Evolutionary conservation across 2,888 invertebrate species (phyloP), one percentile per base, ranked within the genome.

Genomic region (Tetragnatha montana): DNA sequence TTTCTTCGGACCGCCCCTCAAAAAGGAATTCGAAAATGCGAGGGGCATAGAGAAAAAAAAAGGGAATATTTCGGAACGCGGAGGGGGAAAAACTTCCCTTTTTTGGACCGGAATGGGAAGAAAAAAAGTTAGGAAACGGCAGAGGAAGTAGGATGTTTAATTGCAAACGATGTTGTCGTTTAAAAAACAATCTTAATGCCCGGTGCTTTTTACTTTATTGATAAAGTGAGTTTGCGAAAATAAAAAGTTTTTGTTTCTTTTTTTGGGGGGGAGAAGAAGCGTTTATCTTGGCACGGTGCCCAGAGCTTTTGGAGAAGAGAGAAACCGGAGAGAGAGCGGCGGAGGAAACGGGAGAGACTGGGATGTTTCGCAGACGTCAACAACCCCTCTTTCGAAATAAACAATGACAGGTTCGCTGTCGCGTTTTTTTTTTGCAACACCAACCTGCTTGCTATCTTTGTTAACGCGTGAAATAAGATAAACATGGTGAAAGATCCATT

Each of bases 271-370:
- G 12, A 0, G 10, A 17, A 12, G 74, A 73, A 74, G 51, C 50
- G 51, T 82, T 74, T 82, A 73, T 82, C 74, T 82, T 82, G 82
- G 82, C 74, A 35, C 19, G n/a, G 60, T 71, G 22, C 82, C 82
- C 73, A 35, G 12, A 19, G 19, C 73, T 51, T 21, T 71, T 4
- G 10, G 8, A 60, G 60, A 12, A 17, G 4, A 17, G 60, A 60
- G 60, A 60, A 17, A 4, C 17, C 17, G 60, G 12, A 17, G 17
- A 8, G 60, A 60, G 60, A 60, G 60, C 35, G 4, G 35, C 35
- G 60, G 60, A 60, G 60, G 60, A 60, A 60, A 60, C 17, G 14
- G 60, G 60, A 60, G 12, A 12, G 12, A 60, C 17, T 60, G 12
- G 35, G 60, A 60, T 60, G 60, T 60, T 60, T 60, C 60, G 14